Percentiles rank a stretch among this genome's conserved stretches.
Evolutionary conservation across 2,888 invertebrate genomes (phyloP).

Genomic region (Heliconius hortense): DNA sequence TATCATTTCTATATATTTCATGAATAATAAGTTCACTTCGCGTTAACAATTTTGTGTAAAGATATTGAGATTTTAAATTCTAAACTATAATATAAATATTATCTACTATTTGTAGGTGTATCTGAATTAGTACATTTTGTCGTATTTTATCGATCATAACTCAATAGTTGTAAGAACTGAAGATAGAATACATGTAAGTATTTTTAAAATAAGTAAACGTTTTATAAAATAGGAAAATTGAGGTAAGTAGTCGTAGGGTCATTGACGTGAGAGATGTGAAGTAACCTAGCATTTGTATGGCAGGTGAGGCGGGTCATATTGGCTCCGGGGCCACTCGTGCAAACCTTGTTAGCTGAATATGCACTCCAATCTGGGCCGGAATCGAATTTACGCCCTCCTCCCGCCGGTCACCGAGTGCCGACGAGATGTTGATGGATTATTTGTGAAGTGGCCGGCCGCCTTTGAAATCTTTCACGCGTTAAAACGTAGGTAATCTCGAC

Average conservation of each 20-base stretch:
- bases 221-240: background rate
- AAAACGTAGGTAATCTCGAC: slow-evolving; percentile 79
- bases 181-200: background rate
- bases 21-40: background rate
- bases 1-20: background rate
- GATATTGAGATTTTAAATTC: too few relatives aligned
- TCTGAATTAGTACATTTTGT: background rate
- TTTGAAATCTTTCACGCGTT: slow-evolving; percentile 81
- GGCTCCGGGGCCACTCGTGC: slow-evolving; percentile 41
- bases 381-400: slow-evolving; percentile 69
- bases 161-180: too few relatives aligned
- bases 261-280: slow-evolving; percentile 29
- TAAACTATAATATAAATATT: background rate
- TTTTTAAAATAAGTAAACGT: background rate
- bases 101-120: background rate
- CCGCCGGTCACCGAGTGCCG: slow-evolving; percentile 49
- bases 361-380: slow-evolving; percentile 75
- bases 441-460: slow-evolving; percentile 78
- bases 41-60: background rate
- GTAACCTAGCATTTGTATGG: slow-evolving; percentile 21
- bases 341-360: slow-evolving; percentile 75
- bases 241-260: slow-evolving; percentile 16
- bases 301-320: slow-evolving; percentile 32
- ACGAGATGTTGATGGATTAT: slow-evolving; percentile 78
- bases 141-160: too few relatives aligned